phyloP scores from a whole-genome alignment of 2,797 vertebrate species.

The Spondyliosoma cantharus region DNA sequence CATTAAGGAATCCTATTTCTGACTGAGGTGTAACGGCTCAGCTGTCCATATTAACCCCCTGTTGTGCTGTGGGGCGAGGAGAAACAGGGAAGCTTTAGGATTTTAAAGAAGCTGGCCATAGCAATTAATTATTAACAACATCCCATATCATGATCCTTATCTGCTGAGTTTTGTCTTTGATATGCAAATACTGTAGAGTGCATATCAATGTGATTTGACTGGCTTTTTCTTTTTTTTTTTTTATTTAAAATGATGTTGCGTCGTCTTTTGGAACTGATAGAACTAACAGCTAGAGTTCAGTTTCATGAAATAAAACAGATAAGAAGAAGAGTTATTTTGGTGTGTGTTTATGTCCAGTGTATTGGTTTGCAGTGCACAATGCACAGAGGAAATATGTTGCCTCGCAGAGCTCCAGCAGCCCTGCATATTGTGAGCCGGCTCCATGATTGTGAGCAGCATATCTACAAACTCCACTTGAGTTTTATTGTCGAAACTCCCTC shows the following conservation, averaged over 20 bases:
- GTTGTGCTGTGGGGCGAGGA: not conserved
- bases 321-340: constrained; percentile 15
- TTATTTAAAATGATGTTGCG: not conserved
- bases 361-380: constrained; percentile 35
- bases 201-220: not conserved
- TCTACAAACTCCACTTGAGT: constrained; percentile 18
- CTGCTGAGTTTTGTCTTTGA: not conserved
- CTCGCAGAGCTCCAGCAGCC: not conserved
- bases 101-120: not conserved
- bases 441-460: not conserved
- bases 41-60: not conserved
- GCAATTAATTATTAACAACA: constrained; percentile 10
- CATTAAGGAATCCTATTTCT: not conserved
- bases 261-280: not conserved
- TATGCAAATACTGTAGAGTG: not conserved
- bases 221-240: too few relatives aligned
- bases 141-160: not conserved
- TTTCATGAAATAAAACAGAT: not conserved
- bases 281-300: not conserved
- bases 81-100: not conserved
- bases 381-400: constrained; percentile 56
- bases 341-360: constrained; percentile 16
- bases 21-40: not conserved
- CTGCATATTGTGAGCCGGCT: constrained; percentile 9
- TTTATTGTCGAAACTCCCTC: constrained; percentile 4